phyloP scores from a whole-genome alignment of 2,888 invertebrate species.

The Dioctria rufipes region DNA sequence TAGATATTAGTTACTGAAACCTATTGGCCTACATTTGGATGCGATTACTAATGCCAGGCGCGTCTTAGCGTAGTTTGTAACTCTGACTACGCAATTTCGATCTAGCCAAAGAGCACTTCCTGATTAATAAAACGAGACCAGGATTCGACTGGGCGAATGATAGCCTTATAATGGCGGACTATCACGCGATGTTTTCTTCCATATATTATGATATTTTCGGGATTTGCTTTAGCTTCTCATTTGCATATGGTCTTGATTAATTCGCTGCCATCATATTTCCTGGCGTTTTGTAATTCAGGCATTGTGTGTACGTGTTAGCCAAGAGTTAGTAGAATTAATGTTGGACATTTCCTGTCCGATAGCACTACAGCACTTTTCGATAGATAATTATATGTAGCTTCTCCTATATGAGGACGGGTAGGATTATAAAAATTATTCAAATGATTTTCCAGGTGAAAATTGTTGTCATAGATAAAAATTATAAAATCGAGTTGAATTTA shows the following conservation, averaged over 20 bases:
- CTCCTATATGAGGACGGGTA: neutral
- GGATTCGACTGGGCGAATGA: neutral
- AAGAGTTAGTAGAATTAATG: neutral
- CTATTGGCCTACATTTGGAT: neutral
- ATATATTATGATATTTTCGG: neutral
- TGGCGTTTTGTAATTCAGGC: neutral
- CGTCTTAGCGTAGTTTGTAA: neutral
- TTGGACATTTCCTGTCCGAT: conserved; percentile 2
- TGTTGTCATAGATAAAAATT: no score
- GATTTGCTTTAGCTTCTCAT: neutral
- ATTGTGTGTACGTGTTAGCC: neutral
- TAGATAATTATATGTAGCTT: neutral
- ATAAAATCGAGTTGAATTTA: no score
- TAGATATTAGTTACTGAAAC: neutral
- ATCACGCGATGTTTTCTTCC: conserved; percentile 5
- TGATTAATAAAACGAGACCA: conserved; percentile 5
- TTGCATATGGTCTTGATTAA: conserved; percentile 8
- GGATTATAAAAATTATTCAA: neutral
- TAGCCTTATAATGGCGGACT: neutral
- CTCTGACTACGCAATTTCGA: neutral
- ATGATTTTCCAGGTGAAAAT: no score
- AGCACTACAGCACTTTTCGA: neutral
- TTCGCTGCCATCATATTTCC: neutral
- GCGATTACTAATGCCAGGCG: neutral
- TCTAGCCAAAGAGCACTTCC: neutral